Base-by-base conservation (phyloP, 2,113 vertebrate species). In the Anguilla japonica region DNA sequence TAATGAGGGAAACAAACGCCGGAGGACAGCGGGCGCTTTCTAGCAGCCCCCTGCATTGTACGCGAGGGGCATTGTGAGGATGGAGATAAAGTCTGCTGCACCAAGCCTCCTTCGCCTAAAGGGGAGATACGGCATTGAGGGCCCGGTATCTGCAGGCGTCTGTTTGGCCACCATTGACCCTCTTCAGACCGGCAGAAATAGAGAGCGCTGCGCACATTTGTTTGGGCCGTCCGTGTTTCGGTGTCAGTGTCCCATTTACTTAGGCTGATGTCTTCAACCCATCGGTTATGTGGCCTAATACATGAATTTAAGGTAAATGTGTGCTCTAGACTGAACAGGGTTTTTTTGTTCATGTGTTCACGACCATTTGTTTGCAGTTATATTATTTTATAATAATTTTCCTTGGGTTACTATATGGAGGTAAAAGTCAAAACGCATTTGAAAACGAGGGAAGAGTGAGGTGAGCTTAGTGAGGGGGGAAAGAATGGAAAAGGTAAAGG, bases 1-100 rank as follows among this genome's bases (percentile, higher is more conserved):
- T 94, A 95, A 95, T 94, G 94, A 94, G 92, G 93, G 89, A 95
- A 96, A 95, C 92, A 93, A 95, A 95, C 89, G 89, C 92, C 86
- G 92, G 92, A 93, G 91, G 93, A 94, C 91, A 91, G 93, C 91
- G 50, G 83, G 46, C 90, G 83, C 87, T 91, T 92, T 93, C 89
- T 87, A 67, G 80, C 84, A 83, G 88, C 63, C 8, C 84, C 50
- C 0, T 71, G 83, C 89, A 87, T 94, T 94, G 93, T 95, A 79
- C 88, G 84, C 80, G 89, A 81, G 81, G 67, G 60, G 84, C 88
- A 83, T 93, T 93, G 92, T 92, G 88, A 84, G 84, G 50, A 7
- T 39, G 20, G 88, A 92, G 93, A 95, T 94, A 93, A 83, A 85
- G 85, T 89, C 88, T 43, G 89, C 56, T n/a, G 22, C 87, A 83